Percentiles rank a stretch among this genome's conserved stretches.
phyloP scores from a whole-genome alignment of 2,797 vertebrate species.

The Cirrhinus mrigala region DNA sequence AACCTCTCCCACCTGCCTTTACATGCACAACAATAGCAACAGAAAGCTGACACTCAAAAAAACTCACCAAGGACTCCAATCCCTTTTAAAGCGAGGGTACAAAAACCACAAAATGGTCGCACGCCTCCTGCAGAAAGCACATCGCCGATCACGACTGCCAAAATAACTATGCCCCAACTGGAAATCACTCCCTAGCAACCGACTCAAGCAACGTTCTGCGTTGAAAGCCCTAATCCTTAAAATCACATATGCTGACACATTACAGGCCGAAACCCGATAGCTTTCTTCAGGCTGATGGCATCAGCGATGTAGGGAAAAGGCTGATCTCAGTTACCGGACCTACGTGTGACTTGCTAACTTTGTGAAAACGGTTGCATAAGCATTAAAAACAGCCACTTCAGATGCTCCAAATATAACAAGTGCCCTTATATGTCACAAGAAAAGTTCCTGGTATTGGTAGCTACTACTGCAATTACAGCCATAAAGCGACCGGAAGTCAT shows the following conservation, averaged over 20 bases:
- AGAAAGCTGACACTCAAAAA: constrained; percentile 63
- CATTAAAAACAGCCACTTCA: constrained; percentile 43
- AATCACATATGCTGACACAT: constrained; percentile 40
- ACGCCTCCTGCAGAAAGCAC: constrained; percentile 4
- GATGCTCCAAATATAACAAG: constrained; percentile 44
- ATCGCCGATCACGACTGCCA: constrained; percentile 2
- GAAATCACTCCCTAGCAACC: constrained; percentile 37
- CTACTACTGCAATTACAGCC: background rate
- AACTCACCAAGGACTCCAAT: constrained; percentile 28
- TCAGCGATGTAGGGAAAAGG: constrained; percentile 14
- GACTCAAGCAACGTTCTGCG: constrained; percentile 14
- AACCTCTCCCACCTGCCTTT: constrained; percentile 69
- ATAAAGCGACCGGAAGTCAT: background rate
- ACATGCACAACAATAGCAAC: constrained; percentile 71
- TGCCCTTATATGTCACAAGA: constrained; percentile 29
- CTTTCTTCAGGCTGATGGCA: constrained; percentile 44
- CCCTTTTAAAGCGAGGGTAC: constrained; percentile 31
- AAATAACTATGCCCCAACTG: constrained; percentile 35
- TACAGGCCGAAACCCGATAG: constrained; percentile 33
- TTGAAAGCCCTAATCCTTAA: constrained; percentile 44
- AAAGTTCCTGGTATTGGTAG: background rate
- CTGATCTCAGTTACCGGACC: background rate
- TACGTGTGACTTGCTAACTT: constrained; percentile 31
- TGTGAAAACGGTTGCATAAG: constrained; percentile 51
- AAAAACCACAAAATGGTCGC: constrained; percentile 27